These are phyloP conservation scores for Cyanoliseus patagonus DNA, from an alignment of 2,113 vertebrate genomes.

Conservation along the genomic window DNA sequence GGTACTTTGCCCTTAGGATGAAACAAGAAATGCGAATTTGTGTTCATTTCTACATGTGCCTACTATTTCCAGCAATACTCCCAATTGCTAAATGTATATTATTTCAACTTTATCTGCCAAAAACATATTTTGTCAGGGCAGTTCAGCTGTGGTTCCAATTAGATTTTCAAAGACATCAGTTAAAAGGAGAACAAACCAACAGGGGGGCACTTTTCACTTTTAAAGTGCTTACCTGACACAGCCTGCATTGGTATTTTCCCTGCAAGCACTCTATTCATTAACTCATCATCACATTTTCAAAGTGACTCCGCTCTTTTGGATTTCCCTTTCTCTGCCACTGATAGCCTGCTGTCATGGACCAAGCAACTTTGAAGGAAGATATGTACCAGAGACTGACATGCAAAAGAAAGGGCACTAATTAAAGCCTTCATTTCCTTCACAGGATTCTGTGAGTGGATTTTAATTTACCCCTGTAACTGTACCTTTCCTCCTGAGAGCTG, in stretches of 20 bases:
- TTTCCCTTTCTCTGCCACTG: not conserved
- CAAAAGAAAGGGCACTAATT: not conserved
- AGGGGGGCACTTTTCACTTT: slow-evolving; percentile 7
- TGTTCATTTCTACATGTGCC: not conserved
- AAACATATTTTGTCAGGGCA: not conserved
- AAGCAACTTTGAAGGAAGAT: not conserved
- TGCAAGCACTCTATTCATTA: slow-evolving; percentile 19
- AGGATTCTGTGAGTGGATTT: not conserved
- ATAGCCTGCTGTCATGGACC: not conserved
- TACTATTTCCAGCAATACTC: slow-evolving; percentile 6
- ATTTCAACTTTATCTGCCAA: slow-evolving; percentile 46
- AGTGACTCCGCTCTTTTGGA: not conserved
- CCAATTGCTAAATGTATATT: slow-evolving; percentile 2
- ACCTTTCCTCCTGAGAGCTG: slow-evolving; percentile 19
- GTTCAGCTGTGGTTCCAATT: slow-evolving; percentile 41
- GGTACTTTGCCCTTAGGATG: slow-evolving; percentile 60
- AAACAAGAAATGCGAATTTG: slow-evolving; percentile 35
- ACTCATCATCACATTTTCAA: slow-evolving; percentile 34
- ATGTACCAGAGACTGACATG: not conserved
- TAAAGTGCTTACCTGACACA: slow-evolving; percentile 22
- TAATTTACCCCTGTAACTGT: slow-evolving; percentile 36
- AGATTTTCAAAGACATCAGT: slow-evolving; percentile 38
- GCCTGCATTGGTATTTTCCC: not conserved
- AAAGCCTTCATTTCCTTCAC: not conserved
- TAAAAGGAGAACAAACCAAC: slow-evolving; percentile 48